Percentiles rank a stretch among this genome's conserved stretches.
Conservation (phyloP, 2,888 invertebrate species). For the Sthenelais limicola region DNA sequence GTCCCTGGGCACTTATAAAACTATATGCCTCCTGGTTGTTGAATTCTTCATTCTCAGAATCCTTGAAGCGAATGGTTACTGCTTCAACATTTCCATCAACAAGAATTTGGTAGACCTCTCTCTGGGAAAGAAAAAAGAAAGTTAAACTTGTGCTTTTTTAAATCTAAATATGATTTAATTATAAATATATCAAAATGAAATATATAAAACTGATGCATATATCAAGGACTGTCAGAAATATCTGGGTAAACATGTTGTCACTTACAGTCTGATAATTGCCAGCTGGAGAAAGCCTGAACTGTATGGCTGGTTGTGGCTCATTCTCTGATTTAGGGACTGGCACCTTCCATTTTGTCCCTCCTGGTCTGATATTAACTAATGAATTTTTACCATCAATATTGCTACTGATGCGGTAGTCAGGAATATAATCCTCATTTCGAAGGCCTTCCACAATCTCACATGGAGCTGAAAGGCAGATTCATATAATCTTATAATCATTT, state of each 20-base stretch:
- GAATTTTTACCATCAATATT: neutral
- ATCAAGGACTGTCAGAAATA: neutral
- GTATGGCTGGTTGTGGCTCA: neutral
- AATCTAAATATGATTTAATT: no score
- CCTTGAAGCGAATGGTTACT: neutral
- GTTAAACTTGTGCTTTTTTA: neutral
- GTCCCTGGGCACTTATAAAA: neutral
- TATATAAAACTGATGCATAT: neutral
- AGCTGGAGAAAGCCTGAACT: neutral
- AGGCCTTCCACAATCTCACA: constrained; percentile 14
- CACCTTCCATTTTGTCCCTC: neutral
- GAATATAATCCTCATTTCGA: neutral
- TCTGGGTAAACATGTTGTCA: neutral
- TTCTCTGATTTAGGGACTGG: neutral
- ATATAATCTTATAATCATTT: no score
- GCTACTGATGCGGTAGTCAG: neutral
- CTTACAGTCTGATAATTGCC: constrained; percentile 12
- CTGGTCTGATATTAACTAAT: neutral
- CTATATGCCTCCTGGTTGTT: neutral
- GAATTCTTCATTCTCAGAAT: constrained; percentile 10
- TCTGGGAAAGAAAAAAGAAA: constrained; percentile 3
- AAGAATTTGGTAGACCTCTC: constrained; percentile 3
- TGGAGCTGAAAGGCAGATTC: neutral
- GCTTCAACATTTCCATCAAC: constrained; percentile 1
- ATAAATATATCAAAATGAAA: no score